phyloP scores from a whole-genome alignment of 2,888 invertebrate genomes.

The Troilus luridus region DNA sequence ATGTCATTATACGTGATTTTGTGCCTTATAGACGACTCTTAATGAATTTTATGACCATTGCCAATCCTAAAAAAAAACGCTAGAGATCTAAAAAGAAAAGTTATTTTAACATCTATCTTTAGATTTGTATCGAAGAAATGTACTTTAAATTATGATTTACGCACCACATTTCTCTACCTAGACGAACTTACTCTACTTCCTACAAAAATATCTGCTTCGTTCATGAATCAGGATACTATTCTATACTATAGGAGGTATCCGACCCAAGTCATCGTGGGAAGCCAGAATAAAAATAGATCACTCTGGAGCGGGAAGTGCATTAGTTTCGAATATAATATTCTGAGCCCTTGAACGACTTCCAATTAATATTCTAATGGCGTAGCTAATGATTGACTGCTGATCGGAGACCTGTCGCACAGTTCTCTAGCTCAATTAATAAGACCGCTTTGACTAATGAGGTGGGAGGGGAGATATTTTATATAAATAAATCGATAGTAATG shows the following conservation, averaged over 20 bases:
- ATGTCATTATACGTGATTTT: too few species aligned
- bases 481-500: background rate
- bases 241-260: too few species aligned
- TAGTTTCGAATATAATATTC: constrained; percentile 28
- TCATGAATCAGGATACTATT: background rate
- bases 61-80: too few species aligned
- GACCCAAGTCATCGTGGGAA: background rate
- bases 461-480: background rate
- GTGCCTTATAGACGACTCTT: too few species aligned
- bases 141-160: background rate
- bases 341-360: background rate
- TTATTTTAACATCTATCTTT: too few species aligned
- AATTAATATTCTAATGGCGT: constrained; percentile 36
- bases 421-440: background rate
- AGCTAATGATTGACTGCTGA: background rate
- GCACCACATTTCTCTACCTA: background rate
- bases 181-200: background rate
- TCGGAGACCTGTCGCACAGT: constrained; percentile 1
- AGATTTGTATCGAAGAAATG: too few species aligned
- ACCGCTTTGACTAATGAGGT: background rate
- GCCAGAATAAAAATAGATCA: background rate
- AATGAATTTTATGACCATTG: too few species aligned
- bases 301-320: background rate
- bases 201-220: background rate
- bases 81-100: too few species aligned